phyloP scores from a whole-genome alignment of 1,140 invertebrate species.

The Drosophila mayri region DNA sequence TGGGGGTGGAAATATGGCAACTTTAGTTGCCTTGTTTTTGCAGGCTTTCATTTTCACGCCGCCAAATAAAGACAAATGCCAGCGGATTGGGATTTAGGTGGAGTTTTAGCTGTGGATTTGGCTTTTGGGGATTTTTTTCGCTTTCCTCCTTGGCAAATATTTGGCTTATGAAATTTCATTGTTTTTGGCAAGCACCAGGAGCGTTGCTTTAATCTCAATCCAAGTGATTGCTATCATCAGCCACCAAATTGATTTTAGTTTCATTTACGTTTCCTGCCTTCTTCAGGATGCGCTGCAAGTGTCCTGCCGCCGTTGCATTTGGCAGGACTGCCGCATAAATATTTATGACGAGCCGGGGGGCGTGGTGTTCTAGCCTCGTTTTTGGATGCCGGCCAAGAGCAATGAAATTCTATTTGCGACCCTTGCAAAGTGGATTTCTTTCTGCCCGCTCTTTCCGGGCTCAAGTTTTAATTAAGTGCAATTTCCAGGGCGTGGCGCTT shows the following conservation, averaged over 20 bases:
- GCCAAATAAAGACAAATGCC: slow-evolving; percentile 58
- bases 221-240: slow-evolving; percentile 71
- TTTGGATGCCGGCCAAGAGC: slow-evolving; percentile 72
- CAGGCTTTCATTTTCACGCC: slow-evolving; percentile 43
- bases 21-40: slow-evolving; percentile 34
- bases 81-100: slow-evolving; percentile 1
- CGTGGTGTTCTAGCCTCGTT: slow-evolving; percentile 35
- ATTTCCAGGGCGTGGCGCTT: slow-evolving; percentile 68
- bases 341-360: slow-evolving; percentile 67
- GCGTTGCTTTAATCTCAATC: slow-evolving; percentile 67
- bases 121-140: neutral
- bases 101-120: neutral
- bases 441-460: slow-evolving; percentile 10
- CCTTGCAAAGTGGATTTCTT: slow-evolving; percentile 53
- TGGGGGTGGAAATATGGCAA: slow-evolving; percentile 23
- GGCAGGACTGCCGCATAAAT: slow-evolving; percentile 69
- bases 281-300: neutral
- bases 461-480: slow-evolving; percentile 79
- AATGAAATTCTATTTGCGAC: slow-evolving; percentile 80
- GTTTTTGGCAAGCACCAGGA: slow-evolving; percentile 31
- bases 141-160: slow-evolving; percentile 48
- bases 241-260: slow-evolving; percentile 80
- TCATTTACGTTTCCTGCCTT: slow-evolving; percentile 74
- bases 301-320: slow-evolving; percentile 56
- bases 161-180: slow-evolving; percentile 63